These are phyloP conservation scores for Malthinus flaveolus DNA, from an alignment of 2,888 invertebrate genomes.

Conservation along the genomic window DNA sequence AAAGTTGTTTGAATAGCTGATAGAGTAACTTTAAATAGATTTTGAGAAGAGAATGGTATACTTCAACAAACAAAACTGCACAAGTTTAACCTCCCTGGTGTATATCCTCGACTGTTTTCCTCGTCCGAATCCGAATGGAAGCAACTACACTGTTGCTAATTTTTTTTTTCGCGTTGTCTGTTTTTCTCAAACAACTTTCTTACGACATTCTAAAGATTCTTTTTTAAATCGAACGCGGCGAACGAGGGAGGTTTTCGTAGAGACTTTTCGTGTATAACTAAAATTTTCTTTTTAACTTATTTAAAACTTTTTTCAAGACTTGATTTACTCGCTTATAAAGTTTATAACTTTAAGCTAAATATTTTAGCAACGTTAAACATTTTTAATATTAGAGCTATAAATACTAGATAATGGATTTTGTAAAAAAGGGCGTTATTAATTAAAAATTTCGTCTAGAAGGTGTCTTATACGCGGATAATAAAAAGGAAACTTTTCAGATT, in stretches of 20 bases:
- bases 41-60: constrained; percentile 1
- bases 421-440: no score
- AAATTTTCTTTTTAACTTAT: constrained; percentile 19
- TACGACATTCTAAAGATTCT: constrained; percentile 12
- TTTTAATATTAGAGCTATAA: neutral
- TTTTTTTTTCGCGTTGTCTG: neutral
- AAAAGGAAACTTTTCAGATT: no score
- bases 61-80: constrained; percentile 13
- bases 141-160: constrained; percentile 26
- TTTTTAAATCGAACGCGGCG: constrained; percentile 12
- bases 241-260: constrained; percentile 8
- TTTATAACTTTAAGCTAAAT: constrained; percentile 13
- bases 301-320: constrained; percentile 12
- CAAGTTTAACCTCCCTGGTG: constrained; percentile 20
- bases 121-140: constrained; percentile 17
- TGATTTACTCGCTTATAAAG: constrained; percentile 13
- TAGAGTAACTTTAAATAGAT: constrained; percentile 12
- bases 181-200: constrained; percentile 13
- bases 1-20: constrained; percentile 10
- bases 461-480: no score
- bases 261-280: constrained; percentile 18
- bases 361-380: constrained; percentile 1
- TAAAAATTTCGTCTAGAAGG: no score
- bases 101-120: neutral
- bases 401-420: no score